Evolutionary conservation across 1,140 invertebrate species (phyloP).

Genomic region (Drosophila seguyi): DNA sequence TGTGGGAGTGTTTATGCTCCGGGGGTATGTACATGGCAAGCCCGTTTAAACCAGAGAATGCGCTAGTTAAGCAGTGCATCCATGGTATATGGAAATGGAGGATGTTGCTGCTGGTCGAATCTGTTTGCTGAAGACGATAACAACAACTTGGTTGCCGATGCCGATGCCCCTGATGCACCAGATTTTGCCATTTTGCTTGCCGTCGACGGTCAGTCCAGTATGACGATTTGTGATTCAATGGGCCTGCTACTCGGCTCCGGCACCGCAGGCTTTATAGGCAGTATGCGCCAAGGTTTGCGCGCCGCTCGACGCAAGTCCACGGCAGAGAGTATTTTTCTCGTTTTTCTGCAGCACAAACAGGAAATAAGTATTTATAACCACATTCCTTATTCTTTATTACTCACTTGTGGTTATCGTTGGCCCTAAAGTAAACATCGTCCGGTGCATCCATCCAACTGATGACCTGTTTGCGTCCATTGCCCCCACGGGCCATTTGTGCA

Average conservation of each 20-base stretch:
- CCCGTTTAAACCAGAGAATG: constrained; percentile 63
- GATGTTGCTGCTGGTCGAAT: constrained; percentile 76
- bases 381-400: constrained; percentile 68
- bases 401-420: constrained; percentile 95
- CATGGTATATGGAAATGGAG: constrained; percentile 88
- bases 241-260: constrained; percentile 77
- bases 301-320: constrained; percentile 94
- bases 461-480: constrained; percentile 92
- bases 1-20: constrained; percentile 29
- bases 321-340: constrained; percentile 92
- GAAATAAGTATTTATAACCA: too few species aligned
- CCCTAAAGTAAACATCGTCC: constrained; percentile 98
- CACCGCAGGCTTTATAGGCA: constrained; percentile 83
- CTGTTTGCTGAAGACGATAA: constrained; percentile 69
- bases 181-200: constrained; percentile 53
- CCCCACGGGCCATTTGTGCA: constrained; percentile 88
- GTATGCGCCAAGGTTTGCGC: constrained; percentile 94
- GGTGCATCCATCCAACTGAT: constrained; percentile 99
- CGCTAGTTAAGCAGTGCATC: constrained; percentile 88
- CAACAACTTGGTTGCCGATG: constrained; percentile 70
- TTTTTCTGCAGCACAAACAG: constrained; percentile 88
- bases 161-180: constrained; percentile 30
- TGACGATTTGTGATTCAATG: constrained; percentile 88
- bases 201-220: constrained; percentile 89
- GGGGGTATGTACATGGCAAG: constrained; percentile 79